These are phyloP conservation scores for Zaprionus bogoriensis DNA, from an alignment of 2,888 invertebrate genomes.

Conservation along the genomic window DNA sequence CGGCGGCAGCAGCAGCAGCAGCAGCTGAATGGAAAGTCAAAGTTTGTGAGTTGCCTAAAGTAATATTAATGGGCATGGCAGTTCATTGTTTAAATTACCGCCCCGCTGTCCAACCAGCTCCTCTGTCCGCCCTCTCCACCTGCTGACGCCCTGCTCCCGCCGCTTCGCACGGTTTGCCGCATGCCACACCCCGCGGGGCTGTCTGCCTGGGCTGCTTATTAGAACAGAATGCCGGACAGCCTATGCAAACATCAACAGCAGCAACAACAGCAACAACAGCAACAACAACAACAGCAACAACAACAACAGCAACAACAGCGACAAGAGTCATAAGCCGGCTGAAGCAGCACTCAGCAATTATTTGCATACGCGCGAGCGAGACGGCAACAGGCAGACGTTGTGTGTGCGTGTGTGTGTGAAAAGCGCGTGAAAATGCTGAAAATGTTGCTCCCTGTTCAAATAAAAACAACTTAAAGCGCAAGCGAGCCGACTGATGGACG, in stretches of 20 bases:
- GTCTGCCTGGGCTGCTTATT: slow-evolving; percentile 39
- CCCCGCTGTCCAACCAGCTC: background rate
- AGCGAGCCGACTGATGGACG: background rate
- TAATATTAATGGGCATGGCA: slow-evolving; percentile 73
- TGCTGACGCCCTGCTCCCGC: background rate
- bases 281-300: slow-evolving; percentile 2
- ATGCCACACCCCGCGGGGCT: slow-evolving; percentile 4
- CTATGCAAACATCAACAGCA: slow-evolving; percentile 52
- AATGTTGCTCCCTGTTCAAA: slow-evolving; percentile 22
- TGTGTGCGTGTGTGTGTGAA: slow-evolving; percentile 25
- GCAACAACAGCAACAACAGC: slow-evolving; percentile 10
- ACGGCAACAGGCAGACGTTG: slow-evolving; percentile 13
- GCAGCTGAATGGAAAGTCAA: slow-evolving; percentile 45
- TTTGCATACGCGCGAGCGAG: slow-evolving; percentile 62
- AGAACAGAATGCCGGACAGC: slow-evolving; percentile 46
- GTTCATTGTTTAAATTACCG: slow-evolving; percentile 72
- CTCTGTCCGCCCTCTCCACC: background rate
- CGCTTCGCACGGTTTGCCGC: too few relatives aligned
- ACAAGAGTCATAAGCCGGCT: slow-evolving; percentile 47
- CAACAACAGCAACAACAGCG: slow-evolving; percentile 16
- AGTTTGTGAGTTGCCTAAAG: slow-evolving; percentile 66
- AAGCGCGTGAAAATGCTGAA: slow-evolving; percentile 56
- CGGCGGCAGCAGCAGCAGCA: slow-evolving; percentile 6
- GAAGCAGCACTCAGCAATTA: slow-evolving; percentile 65
- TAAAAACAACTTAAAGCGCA: slow-evolving; percentile 30